These are phyloP conservation scores for Panurus biarmicus DNA, from an alignment of 2,113 vertebrate species.

Conservation along the genomic window DNA sequence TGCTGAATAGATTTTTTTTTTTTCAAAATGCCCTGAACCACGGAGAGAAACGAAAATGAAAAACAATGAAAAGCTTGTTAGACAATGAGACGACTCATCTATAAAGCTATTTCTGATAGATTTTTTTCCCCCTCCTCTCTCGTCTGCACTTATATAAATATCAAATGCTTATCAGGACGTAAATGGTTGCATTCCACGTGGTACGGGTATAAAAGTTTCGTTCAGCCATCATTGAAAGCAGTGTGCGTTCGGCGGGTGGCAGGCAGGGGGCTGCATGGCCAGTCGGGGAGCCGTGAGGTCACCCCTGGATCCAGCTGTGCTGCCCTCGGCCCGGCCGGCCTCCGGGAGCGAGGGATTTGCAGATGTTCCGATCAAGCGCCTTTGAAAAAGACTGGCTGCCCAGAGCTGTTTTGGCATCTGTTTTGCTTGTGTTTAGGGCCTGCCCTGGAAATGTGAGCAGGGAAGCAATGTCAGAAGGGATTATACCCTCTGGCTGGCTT, in stretches of 20 bases:
- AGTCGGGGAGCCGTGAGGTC: accelerated
- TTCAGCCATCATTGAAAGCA: not conserved
- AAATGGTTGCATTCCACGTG: not conserved
- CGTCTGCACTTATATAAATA: conserved; percentile 55
- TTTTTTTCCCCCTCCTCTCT: not conserved
- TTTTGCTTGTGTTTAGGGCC: not conserved
- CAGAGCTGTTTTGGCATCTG: not conserved
- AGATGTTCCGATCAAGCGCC: not conserved
- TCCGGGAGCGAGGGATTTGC: not conserved
- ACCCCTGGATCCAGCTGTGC: not conserved
- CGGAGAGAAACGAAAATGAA: conserved; percentile 69
- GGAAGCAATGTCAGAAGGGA: not conserved
- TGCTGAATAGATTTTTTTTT: conserved; percentile 70
- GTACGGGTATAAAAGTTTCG: not conserved
- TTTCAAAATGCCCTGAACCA: conserved; percentile 65
- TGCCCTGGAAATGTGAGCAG: not conserved
- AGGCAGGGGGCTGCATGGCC: accelerated
- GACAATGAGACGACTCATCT: conserved; percentile 70
- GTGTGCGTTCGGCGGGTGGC: not conserved
- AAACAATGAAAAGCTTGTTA: conserved; percentile 70
- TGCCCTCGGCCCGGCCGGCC: not conserved
- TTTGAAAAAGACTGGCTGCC: not conserved
- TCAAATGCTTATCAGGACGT: conserved; percentile 47
- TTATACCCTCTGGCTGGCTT: not conserved
- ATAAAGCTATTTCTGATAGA: conserved; percentile 61